A percentile compares a stretch with the other conserved stretches of the same genome.
These are phyloP conservation scores for Oegoconia quadripuncta DNA, from an alignment of 2,888 invertebrate genomes.

Conservation along the genomic window DNA sequence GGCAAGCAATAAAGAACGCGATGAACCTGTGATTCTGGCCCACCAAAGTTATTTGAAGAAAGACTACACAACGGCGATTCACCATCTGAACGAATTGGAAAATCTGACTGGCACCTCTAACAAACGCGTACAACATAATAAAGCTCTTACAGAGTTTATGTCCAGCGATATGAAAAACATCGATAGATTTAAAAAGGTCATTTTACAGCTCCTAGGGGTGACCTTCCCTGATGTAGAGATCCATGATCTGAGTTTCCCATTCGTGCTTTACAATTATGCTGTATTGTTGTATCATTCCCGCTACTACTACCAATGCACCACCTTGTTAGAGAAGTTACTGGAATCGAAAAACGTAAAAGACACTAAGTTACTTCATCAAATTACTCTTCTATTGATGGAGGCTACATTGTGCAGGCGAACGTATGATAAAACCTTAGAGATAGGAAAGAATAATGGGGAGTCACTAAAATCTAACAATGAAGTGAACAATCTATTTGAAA, in stretches of 20 bases:
- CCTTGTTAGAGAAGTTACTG: constrained; percentile 59
- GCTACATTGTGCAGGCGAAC: constrained; percentile 64
- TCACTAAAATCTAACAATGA: constrained; percentile 51
- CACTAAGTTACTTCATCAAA: constrained; percentile 52
- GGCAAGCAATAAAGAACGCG: constrained; percentile 51
- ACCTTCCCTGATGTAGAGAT: constrained; percentile 62
- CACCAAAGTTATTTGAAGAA: constrained; percentile 81
- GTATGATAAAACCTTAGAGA: constrained; percentile 61
- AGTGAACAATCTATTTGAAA: constrained; percentile 53
- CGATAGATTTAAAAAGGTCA: constrained; percentile 83
- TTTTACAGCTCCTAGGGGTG: constrained; percentile 81
- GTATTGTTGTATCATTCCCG: constrained; percentile 87
- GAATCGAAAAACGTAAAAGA: constrained; percentile 58
- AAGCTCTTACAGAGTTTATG: constrained; percentile 90
- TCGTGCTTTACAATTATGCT: constrained; percentile 87
- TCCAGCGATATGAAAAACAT: constrained; percentile 85
- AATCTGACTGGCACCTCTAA: constrained; percentile 79
- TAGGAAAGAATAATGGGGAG: constrained; percentile 58
- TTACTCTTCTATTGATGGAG: constrained; percentile 60
- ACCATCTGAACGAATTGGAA: constrained; percentile 83
- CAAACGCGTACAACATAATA: constrained; percentile 89
- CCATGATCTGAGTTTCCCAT: constrained; percentile 54
- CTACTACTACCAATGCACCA: constrained; percentile 84
- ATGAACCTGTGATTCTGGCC: constrained; percentile 80
- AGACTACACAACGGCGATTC: constrained; percentile 80